phyloP scores from a whole-genome alignment of 2,797 vertebrate species.

The Chaetodon trifasciatus region DNA sequence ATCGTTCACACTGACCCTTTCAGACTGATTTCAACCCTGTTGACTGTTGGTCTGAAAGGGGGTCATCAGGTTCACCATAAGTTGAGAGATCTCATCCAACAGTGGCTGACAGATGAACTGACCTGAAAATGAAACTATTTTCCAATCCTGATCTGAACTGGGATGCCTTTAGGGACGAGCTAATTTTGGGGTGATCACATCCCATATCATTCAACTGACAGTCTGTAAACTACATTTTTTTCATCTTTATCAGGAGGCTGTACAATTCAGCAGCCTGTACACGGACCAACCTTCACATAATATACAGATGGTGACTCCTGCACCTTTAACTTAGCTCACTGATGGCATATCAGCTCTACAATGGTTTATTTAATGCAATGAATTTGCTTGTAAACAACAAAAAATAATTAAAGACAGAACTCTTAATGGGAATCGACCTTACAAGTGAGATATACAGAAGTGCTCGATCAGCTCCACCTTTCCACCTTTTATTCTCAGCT shows the following conservation, averaged over 20 bases:
- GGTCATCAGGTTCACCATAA: neutral
- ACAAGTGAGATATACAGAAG: neutral
- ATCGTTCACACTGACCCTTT: neutral
- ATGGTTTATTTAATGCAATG: neutral
- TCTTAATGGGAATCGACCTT: neutral
- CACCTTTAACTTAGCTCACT: neutral
- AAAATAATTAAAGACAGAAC: neutral
- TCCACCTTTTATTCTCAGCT: constrained; percentile 10
- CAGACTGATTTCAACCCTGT: constrained; percentile 1
- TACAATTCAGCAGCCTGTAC: neutral
- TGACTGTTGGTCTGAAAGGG: neutral
- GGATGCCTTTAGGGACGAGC: neutral
- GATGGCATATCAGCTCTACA: neutral
- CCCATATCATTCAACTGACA: neutral
- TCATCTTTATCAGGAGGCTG: neutral
- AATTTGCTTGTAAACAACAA: neutral
- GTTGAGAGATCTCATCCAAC: constrained; percentile 6
- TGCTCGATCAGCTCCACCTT: neutral
- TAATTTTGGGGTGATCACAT: neutral
- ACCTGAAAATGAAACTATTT: constrained; percentile 12
- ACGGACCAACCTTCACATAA: neutral
- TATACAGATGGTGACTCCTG: neutral
- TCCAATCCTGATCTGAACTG: constrained; percentile 3
- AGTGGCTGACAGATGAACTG: constrained; percentile 8
- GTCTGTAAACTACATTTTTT: constrained; percentile 7